Conservation (phyloP, 2,888 invertebrate species). For the Automeris io region DNA sequence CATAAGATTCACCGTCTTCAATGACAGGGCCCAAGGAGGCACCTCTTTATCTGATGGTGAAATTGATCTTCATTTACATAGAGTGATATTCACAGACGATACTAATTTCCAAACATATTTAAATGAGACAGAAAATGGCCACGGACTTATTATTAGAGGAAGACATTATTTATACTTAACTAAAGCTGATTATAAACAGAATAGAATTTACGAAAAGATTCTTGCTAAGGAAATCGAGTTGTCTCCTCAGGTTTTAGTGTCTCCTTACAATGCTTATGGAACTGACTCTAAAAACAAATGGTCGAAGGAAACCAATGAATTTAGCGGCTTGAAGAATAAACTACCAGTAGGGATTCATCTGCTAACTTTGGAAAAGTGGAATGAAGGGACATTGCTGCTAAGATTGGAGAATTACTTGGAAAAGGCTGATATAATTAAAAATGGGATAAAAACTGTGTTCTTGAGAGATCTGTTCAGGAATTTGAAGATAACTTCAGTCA, state of each 20-base stretch:
- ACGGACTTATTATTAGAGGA: constrained; percentile 35
- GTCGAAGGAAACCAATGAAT: constrained; percentile 31
- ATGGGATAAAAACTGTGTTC: constrained; percentile 71
- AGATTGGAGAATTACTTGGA: constrained; percentile 88
- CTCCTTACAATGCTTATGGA: constrained; percentile 14
- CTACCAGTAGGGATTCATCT: constrained; percentile 85
- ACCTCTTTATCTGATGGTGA: constrained; percentile 83
- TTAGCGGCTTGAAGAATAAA: constrained; percentile 62
- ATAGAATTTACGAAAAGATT: constrained; percentile 53
- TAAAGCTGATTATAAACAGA: constrained; percentile 35
- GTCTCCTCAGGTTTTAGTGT: constrained; percentile 29
- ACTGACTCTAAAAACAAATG: constrained; percentile 10
- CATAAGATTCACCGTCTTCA: constrained; percentile 78
- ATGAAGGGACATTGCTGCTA: constrained; percentile 77
- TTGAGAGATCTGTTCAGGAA: constrained; percentile 76
- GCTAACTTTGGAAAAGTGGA: constrained; percentile 87
- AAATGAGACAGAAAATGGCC: constrained; percentile 35
- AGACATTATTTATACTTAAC: constrained; percentile 47
- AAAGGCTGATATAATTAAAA: constrained; percentile 73
- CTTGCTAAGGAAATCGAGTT: constrained; percentile 48
- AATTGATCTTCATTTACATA: constrained; percentile 89
- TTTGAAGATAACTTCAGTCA: constrained; percentile 66
- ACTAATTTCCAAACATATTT: constrained; percentile 38
- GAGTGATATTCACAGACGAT: constrained; percentile 89
- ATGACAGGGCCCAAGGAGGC: constrained; percentile 89